These are phyloP conservation scores for Carterocephalus palaemon DNA, from an alignment of 2,888 invertebrate species.

Conservation along the genomic window DNA sequence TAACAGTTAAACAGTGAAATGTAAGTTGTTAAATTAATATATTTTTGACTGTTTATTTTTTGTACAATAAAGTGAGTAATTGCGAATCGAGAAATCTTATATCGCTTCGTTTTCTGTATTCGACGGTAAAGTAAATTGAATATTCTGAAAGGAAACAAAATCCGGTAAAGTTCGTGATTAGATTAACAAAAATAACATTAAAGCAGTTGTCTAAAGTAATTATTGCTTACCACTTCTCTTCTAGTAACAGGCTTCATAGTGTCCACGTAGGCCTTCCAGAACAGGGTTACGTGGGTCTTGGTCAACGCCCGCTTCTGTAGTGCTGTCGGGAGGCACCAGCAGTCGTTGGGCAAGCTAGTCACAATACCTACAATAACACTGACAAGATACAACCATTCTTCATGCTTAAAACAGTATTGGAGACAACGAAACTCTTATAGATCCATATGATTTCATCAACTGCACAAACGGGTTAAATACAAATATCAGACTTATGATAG, in stretches of 20 bases:
- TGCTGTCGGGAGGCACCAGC: conserved; percentile 43
- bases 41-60: too few species aligned
- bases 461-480: not conserved
- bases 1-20: too few species aligned
- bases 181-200: too few species aligned
- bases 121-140: too few species aligned
- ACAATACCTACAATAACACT: conserved; percentile 42
- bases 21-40: too few species aligned
- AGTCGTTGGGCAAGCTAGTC: conserved; percentile 27
- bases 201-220: not conserved
- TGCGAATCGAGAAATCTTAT: too few species aligned
- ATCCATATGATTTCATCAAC: too few species aligned
- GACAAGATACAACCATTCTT: not conserved
- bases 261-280: conserved; percentile 54
- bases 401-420: not conserved
- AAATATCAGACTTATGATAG: too few species aligned
- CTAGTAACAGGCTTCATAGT: conserved; percentile 44
- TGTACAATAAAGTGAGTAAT: too few species aligned
- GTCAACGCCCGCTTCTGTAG: conserved; percentile 37
- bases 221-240: not conserved
- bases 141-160: too few species aligned
- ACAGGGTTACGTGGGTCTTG: conserved; percentile 49
- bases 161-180: too few species aligned
- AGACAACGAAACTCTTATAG: too few species aligned
- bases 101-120: conserved; percentile 1